Evolutionary conservation across 2,113 vertebrate species (phyloP), one percentile per base, ranked within the genome.

Genomic region (Fulmarus glacialis): DNA sequence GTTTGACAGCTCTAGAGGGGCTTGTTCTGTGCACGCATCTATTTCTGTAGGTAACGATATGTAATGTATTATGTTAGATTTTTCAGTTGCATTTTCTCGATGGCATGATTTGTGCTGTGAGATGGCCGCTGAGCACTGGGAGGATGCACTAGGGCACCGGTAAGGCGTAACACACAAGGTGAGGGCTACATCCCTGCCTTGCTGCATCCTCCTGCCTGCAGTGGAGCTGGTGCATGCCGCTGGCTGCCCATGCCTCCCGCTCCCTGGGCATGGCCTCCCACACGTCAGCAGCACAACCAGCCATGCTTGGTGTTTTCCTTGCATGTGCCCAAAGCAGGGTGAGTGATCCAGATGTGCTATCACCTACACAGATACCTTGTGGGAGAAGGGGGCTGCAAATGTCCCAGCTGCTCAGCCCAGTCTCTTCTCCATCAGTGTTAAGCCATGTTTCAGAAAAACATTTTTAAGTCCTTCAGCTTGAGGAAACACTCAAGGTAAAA

Each of bases 201-300:
- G 87, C 63, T 73, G 72, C 45, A 4, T 22, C 75, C 36, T 29
- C 11, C 89, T 84, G 36, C 40, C 32, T 34, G 15, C 21, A 12
- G 11, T 15, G 23, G 56, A 66, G 56, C 75, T 45, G 55, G 8
- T 40, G 59, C 0, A 2, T 47, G 48, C 21, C 22, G 36, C 45
- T 52, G 64, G 15, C 45, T 0, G 0, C n/a, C 59, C 26, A 0
- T 4, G 30, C 8, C 36, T 63, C 70, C 70, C 4, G 8, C 40
- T 43, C 20, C 30, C 50, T 40, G n/a, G 23, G 21, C 47, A 16
- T 2, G 19, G 17, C 23, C 20, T 78, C 55, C 43, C 5, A 1
- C 1, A 8, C 12, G n/a, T 2, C 68, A 58, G 78, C 59, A 75
- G 75, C 75, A 52, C 48, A 5, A 5, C 72, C 42, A 86, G 34